phyloP scores from a whole-genome alignment of 2,797 vertebrate genomes.

The Macropus fuliginosus region DNA sequence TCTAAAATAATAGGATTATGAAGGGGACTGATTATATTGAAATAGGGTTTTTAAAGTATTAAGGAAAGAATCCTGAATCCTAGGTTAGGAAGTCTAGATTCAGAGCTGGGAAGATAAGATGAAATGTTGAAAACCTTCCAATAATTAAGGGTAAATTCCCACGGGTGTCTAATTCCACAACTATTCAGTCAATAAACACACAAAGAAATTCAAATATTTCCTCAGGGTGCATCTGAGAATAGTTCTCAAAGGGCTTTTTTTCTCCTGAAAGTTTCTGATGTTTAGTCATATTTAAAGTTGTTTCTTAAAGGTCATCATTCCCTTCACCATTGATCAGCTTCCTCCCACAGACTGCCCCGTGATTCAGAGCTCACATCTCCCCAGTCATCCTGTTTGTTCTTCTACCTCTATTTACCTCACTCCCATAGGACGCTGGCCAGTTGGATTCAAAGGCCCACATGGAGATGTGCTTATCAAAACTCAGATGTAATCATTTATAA shows the following conservation, averaged over 20 bases:
- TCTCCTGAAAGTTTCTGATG: neutral
- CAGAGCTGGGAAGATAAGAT: constrained; percentile 54
- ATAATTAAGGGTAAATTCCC: neutral
- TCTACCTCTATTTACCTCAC: neutral
- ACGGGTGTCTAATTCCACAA: constrained; percentile 19
- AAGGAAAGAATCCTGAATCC: neutral
- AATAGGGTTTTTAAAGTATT: neutral
- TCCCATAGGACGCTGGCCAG: neutral
- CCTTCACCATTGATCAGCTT: neutral
- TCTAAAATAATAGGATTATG: neutral
- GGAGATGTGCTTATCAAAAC: neutral
- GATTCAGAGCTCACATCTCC: neutral
- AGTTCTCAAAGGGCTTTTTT: constrained; percentile 20
- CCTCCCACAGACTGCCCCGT: neutral
- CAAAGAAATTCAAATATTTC: constrained; percentile 7
- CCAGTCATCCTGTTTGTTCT: neutral
- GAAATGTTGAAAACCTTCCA: constrained; percentile 25
- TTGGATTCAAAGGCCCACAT: neutral
- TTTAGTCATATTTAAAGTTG: neutral
- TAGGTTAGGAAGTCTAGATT: neutral
- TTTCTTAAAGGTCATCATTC: neutral
- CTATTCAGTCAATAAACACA: constrained; percentile 24
- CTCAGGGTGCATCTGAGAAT: neutral
- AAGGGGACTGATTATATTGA: neutral
- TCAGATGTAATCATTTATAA: neutral